Conservation (phyloP, 2,888 invertebrate species). For the Nebria brevicollis region DNA sequence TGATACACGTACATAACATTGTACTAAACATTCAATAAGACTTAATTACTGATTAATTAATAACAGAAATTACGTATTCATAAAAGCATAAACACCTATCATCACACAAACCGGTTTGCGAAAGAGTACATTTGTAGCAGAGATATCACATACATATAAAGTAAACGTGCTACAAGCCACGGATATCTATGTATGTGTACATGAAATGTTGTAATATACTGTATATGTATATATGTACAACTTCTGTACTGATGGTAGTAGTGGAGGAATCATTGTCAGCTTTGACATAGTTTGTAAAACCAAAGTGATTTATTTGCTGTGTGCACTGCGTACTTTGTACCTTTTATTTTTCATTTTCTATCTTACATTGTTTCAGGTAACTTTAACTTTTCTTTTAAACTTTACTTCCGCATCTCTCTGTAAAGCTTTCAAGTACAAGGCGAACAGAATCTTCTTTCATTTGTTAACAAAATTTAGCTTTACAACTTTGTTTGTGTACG, state of each 20-base stretch:
- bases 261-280: neutral
- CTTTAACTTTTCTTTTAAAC: neutral
- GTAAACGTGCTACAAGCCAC: too few species aligned
- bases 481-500: neutral
- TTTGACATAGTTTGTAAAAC: neutral
- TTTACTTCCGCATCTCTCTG: neutral
- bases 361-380: constrained; percentile 1
- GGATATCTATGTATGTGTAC: neutral
- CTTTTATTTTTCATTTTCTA: neutral
- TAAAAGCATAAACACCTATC: constrained; percentile 43
- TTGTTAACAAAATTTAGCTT: neutral
- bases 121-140: constrained; percentile 9
- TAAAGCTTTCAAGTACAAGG: constrained; percentile 1
- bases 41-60: constrained; percentile 46
- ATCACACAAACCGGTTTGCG: constrained; percentile 36
- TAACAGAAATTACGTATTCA: constrained; percentile 46
- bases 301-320: neutral
- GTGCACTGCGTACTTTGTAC: neutral
- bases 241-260: neutral
- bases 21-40: constrained; percentile 36
- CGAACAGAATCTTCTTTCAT: neutral
- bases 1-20: constrained; percentile 7
- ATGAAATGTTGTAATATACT: neutral
- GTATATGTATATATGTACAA: neutral
- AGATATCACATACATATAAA: neutral